Conservation (phyloP, 2,797 vertebrate genomes). For the Myotis myotis region DNA sequence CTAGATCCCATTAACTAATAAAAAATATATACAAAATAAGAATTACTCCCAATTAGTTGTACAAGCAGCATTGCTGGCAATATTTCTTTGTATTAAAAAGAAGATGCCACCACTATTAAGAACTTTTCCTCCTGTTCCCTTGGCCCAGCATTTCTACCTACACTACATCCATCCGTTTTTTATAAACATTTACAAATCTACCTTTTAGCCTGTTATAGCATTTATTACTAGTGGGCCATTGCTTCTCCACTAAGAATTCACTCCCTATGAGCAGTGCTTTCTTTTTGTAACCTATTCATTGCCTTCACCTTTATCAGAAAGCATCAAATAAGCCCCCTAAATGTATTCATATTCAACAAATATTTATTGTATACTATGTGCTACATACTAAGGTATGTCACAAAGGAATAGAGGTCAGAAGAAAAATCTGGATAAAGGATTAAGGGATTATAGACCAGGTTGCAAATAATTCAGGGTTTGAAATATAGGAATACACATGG, state of each 20-base stretch:
- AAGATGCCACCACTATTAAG: background rate
- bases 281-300: background rate
- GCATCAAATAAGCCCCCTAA: background rate
- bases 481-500: background rate
- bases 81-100: constrained; percentile 41
- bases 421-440: background rate
- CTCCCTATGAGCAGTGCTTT: background rate
- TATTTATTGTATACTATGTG: background rate
- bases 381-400: background rate
- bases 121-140: background rate
- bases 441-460: background rate
- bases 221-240: background rate
- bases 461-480: background rate
- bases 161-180: background rate
- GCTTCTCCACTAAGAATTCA: constrained; percentile 23
- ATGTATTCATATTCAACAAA: background rate
- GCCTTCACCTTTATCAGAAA: background rate
- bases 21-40: constrained; percentile 66
- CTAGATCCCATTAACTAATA: constrained; percentile 66
- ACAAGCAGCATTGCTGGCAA: constrained; percentile 40
- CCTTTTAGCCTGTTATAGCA: background rate
- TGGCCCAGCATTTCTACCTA: background rate
- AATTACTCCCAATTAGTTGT: constrained; percentile 60
- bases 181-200: constrained; percentile 23
- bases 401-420: background rate